A percentile compares a stretch with the other conserved stretches of the same genome.
Evolutionary conservation across 2,888 invertebrate genomes (phyloP).

Genomic region (Glyphotaelius pellucidus): DNA sequence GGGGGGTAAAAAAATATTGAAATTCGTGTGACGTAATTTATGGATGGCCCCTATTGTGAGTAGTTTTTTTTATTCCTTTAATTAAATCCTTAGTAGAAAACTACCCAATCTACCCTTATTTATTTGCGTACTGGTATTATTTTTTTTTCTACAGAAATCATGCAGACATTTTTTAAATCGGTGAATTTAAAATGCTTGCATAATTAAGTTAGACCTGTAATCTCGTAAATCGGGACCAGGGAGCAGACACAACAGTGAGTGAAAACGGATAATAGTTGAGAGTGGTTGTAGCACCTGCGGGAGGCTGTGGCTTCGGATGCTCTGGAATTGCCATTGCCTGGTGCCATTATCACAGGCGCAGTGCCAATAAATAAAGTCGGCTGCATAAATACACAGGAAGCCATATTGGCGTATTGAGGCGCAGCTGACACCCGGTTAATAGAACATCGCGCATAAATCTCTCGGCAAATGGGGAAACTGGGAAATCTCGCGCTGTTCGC

Average conservation of each 20-base stretch:
- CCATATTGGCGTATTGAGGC: conserved; percentile 41
- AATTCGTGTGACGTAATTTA: too few species aligned
- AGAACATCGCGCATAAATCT: conserved; percentile 51
- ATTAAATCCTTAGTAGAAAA: too few species aligned
- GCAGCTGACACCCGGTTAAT: conserved; percentile 55
- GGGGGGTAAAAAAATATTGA: too few species aligned
- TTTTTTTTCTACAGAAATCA: too few species aligned
- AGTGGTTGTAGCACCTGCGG: neutral
- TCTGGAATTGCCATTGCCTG: neutral
- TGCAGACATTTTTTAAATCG: too few species aligned
- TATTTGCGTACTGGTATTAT: too few species aligned
- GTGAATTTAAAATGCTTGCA: neutral
- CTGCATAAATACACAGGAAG: conserved; percentile 20
- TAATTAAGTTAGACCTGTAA: neutral
- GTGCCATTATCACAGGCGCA: neutral
- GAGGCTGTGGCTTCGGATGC: neutral
- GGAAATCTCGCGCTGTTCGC: conserved; percentile 45
- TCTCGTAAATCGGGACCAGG: neutral
- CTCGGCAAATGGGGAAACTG: conserved; percentile 34
- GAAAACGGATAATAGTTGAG: neutral
- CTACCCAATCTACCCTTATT: too few species aligned
- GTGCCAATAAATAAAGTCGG: neutral
- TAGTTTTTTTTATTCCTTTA: too few species aligned
- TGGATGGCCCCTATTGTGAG: too few species aligned
- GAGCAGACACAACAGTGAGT: conserved; percentile 3